Evolutionary conservation across 2,888 invertebrate species (phyloP).

Genomic region (Timema cristinae): DNA sequence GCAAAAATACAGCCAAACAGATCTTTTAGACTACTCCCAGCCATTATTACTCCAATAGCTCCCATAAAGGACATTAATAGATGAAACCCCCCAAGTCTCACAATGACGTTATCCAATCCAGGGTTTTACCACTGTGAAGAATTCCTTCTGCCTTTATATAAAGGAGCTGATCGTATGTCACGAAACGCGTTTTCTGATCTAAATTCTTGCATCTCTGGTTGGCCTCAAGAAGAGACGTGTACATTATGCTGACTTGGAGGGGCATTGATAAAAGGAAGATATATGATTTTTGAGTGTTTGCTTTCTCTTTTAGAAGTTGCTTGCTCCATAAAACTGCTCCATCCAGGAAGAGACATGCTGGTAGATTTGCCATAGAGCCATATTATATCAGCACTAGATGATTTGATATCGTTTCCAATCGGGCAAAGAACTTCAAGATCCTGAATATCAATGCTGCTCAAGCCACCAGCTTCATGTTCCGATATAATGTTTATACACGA

Average conservation of each 20-base stretch:
- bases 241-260: slow-evolving; percentile 32
- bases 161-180: slow-evolving; percentile 40
- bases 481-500: too few relatives aligned
- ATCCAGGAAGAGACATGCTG: slow-evolving; percentile 26
- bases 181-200: slow-evolving; percentile 33
- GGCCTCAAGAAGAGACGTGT: slow-evolving; percentile 30
- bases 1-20: slow-evolving; percentile 17
- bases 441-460: neutral
- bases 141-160: slow-evolving; percentile 39
- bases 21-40: slow-evolving; percentile 18
- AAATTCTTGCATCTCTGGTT: slow-evolving; percentile 31
- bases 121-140: slow-evolving; percentile 32
- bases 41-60: slow-evolving; percentile 25
- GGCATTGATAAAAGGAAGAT: slow-evolving; percentile 28
- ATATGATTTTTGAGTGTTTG: slow-evolving; percentile 19
- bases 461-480: neutral
- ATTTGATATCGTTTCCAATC: neutral
- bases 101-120: slow-evolving; percentile 27
- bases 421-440: neutral
- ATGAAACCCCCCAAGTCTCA: slow-evolving; percentile 31
- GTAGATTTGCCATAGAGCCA: slow-evolving; percentile 31
- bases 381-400: neutral
- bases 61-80: slow-evolving; percentile 28
- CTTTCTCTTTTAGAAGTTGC: slow-evolving; percentile 23
- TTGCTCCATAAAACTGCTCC: slow-evolving; percentile 34